These are phyloP conservation scores for Fulmarus glacialis DNA, from an alignment of 2,113 vertebrate species.

Conservation along the genomic window DNA sequence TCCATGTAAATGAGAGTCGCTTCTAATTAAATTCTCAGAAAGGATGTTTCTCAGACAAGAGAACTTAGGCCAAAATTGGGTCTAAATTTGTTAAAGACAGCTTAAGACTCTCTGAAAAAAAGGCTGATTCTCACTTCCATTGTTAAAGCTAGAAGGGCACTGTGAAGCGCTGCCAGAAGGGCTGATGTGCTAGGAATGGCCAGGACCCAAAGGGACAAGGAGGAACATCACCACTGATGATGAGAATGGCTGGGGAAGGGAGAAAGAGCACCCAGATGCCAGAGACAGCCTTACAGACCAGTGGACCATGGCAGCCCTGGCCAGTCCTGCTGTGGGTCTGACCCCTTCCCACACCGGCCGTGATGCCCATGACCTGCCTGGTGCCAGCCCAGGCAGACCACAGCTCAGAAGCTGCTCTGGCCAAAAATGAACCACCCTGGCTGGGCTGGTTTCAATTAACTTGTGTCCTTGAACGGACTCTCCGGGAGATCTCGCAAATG, in stretches of 20 bases:
- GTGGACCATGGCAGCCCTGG: rapidly evolving
- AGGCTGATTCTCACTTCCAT: background rate
- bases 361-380: rapidly evolving
- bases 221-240: background rate
- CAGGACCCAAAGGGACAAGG: background rate
- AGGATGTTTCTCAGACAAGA: background rate
- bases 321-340: background rate
- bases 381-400: background rate
- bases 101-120: background rate
- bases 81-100: constrained; percentile 2
- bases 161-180: background rate
- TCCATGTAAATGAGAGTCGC: background rate
- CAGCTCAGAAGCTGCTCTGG: background rate
- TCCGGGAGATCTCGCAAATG: background rate
- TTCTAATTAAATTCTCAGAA: constrained; percentile 43
- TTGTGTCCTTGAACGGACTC: background rate
- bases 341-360: rapidly evolving
- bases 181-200: background rate
- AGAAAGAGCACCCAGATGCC: background rate
- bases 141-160: background rate
- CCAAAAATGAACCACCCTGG: background rate
- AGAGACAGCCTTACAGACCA: background rate
- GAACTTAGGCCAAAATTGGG: background rate
- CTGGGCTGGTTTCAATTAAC: background rate
- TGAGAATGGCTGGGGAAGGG: background rate